Evolutionary conservation across 1,140 invertebrate species (phyloP).

Genomic region (Solen grandis): DNA sequence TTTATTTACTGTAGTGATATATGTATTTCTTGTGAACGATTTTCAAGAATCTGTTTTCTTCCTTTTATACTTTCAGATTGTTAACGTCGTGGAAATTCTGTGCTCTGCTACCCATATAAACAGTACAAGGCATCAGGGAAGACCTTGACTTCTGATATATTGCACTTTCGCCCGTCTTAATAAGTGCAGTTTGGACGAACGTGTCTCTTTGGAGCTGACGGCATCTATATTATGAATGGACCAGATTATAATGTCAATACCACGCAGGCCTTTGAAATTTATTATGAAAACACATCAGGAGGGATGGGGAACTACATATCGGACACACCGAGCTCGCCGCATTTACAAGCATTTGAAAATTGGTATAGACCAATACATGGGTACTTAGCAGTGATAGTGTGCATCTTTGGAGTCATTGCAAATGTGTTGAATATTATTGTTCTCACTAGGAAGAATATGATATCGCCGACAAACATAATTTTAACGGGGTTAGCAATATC

Average conservation of each 20-base stretch:
- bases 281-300: slow-evolving; percentile 50
- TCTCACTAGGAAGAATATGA: slow-evolving; percentile 91
- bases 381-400: slow-evolving; percentile 87
- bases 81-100: too few relatives aligned
- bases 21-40: too few relatives aligned
- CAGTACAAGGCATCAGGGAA: too few relatives aligned
- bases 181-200: too few relatives aligned
- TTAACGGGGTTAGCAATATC: slow-evolving; percentile 91
- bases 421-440: slow-evolving; percentile 95
- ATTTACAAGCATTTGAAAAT: slow-evolving; percentile 62
- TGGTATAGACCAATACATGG: slow-evolving; percentile 85
- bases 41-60: too few relatives aligned
- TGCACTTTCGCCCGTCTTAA: too few relatives aligned
- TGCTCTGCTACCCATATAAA: too few relatives aligned
- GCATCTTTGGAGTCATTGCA: slow-evolving; percentile 92
- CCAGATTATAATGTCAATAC: slow-evolving; percentile 47
- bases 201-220: too few relatives aligned
- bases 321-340: slow-evolving; percentile 30
- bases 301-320: slow-evolving; percentile 62
- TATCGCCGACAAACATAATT: slow-evolving; percentile 90
- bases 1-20: too few relatives aligned
- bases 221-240: slow-evolving; percentile 49
- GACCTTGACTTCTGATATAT: too few relatives aligned
- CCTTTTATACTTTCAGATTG: too few relatives aligned
- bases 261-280: slow-evolving; percentile 8